Evolutionary conservation across 2,797 vertebrate genomes (phyloP), one percentile per base, ranked within the genome.

Genomic region (Babyrousa celebensis): DNA sequence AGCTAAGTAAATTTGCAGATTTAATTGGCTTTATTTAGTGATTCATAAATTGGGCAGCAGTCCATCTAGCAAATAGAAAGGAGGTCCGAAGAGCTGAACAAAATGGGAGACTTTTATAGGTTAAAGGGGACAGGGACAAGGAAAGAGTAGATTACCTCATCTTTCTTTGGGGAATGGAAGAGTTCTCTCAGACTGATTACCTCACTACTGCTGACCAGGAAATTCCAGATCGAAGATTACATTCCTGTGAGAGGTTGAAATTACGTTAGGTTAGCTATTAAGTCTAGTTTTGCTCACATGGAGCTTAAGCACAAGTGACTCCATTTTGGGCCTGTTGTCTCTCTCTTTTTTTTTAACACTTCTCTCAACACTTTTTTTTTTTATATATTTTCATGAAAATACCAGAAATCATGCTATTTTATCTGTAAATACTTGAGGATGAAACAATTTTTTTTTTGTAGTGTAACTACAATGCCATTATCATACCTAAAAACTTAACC

Each of bases 361-460:
- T 58, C 20, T 75, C 56, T 91, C 54, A 62, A 11, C 43, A 71
- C 21, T 14, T 52, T 62, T 70, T 63, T 91, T 71, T 29, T 63
- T 91, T 40, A 21, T 83, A 12, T 63, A 63, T 83, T 71, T 83
- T 79, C n/a, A 91, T 83, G 43, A 74, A 63, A 63, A 72, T 74
- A 62, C 17, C 29, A 83, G 40, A 83, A 63, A 40, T 65, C 58
- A 67, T 85, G 48, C 18, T n/a, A 11, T 63, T 91, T 85, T 92
- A 92, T 85, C 68, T 25, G 56, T 43, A 65, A 82, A 92, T 85
- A 65, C 40, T 83, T 84, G 80, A 92, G n/a, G 25, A 18, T 91
- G 27, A 92, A 85, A 84, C 80, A 54, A 78, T 23, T 78, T 56
- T 82, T 74, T 83, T 65, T 65, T 54, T 43, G 32, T 92, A 65